Evolutionary conservation across 2,888 invertebrate genomes (phyloP).

Genomic region (Myopa testacea): DNA sequence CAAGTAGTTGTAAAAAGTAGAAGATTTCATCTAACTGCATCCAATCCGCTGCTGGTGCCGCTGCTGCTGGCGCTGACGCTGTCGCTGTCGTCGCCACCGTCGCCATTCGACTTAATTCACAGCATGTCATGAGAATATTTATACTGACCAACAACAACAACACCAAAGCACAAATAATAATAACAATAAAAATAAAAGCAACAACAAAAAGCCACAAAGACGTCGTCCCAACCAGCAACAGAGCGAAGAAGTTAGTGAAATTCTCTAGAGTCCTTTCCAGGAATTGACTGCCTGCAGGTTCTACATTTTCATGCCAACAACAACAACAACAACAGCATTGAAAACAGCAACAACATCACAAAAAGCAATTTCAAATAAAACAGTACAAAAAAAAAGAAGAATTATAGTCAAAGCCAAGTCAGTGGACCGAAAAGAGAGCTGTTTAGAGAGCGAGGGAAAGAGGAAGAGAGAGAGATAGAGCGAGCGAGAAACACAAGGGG

Average conservation of each 20-base stretch:
- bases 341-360: constrained; percentile 6
- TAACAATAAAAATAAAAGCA: neutral
- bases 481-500: neutral
- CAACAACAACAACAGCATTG: constrained; percentile 3
- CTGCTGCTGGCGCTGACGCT: neutral
- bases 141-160: constrained; percentile 24
- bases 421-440: neutral
- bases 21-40: constrained; percentile 13
- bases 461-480: neutral
- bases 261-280: constrained; percentile 47
- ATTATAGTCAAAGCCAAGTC: neutral
- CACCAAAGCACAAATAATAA: neutral
- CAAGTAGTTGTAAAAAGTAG: neutral
- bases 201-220: neutral
- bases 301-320: constrained; percentile 37
- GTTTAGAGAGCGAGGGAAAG: neutral
- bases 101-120: constrained; percentile 15
- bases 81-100: neutral
- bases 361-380: neutral
- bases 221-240: constrained; percentile 22
- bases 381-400: neutral
- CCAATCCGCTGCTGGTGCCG: too few species aligned
- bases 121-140: constrained; percentile 36
- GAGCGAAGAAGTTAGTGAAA: constrained; percentile 35
- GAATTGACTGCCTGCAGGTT: constrained; percentile 43